A percentile compares a stretch with the other conserved stretches of the same genome.
Evolutionary conservation across 1,140 invertebrate genomes (phyloP).

Genomic region (Drosophila bifasciata): DNA sequence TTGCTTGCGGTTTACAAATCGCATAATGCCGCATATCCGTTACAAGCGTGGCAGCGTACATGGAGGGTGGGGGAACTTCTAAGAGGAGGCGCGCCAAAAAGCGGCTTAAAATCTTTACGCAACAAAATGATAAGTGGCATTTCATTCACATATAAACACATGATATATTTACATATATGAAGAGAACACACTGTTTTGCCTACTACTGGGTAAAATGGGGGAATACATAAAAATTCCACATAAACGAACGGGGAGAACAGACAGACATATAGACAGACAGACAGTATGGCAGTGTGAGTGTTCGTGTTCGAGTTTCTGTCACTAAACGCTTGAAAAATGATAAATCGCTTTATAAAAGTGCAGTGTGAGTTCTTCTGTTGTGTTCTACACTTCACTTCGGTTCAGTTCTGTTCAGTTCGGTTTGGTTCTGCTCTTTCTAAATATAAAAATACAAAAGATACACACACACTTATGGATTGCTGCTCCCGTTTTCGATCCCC

Average conservation of each 20-base stretch:
- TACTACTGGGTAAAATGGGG: conserved; percentile 14
- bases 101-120: conserved; percentile 70
- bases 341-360: conserved; percentile 83
- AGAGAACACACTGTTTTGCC: conserved; percentile 38
- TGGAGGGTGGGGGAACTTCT: conserved; percentile 35
- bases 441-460: conserved; percentile 30
- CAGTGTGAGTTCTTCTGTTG: conserved; percentile 62
- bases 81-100: conserved; percentile 64
- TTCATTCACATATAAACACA: conserved; percentile 75
- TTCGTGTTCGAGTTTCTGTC: conserved; percentile 53
- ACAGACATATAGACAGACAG: conserved; percentile 19
- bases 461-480: conserved; percentile 19
- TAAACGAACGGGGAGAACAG: conserved; percentile 7
- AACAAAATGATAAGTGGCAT: conserved; percentile 75
- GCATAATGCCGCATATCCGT: conserved; percentile 72
- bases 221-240: conserved; percentile 60
- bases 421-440: conserved; percentile 50
- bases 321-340: conserved; percentile 79
- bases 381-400: conserved; percentile 2
- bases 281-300: conserved; percentile 6
- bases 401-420: conserved; percentile 12
- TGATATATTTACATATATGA: conserved; percentile 34
- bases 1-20: conserved; percentile 35
- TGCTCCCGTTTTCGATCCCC: background rate
- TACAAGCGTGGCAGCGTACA: conserved; percentile 36